Percentiles rank a stretch among this genome's conserved stretches.
Conservation (phyloP, 2,888 invertebrate genomes). For the Lypha dubia region DNA sequence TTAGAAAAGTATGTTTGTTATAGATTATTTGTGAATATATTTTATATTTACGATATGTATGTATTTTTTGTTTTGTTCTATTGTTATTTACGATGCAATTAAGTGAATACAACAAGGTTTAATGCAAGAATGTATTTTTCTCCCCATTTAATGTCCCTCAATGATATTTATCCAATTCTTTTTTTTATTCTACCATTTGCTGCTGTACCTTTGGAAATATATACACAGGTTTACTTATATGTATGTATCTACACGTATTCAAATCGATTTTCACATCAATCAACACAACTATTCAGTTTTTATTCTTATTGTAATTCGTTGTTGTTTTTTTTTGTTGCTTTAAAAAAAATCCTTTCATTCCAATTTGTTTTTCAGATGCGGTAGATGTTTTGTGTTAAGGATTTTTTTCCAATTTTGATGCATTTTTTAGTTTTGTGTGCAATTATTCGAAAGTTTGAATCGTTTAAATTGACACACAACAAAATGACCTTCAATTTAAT, state of each 20-base stretch:
- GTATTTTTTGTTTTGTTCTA: neutral
- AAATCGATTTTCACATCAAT: conserved; percentile 67
- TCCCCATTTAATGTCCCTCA: conserved; percentile 29
- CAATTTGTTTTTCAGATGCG: conserved; percentile 21
- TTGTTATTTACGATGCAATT: conserved; percentile 61
- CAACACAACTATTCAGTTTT: conserved; percentile 62
- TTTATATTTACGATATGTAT: too few species aligned
- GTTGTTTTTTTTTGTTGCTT: too few species aligned
- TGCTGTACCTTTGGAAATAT: neutral
- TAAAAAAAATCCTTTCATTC: conserved; percentile 25
- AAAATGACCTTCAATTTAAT: conserved; percentile 2
- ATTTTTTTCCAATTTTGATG: conserved; percentile 1
- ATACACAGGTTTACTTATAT: neutral
- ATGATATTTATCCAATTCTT: conserved; percentile 35
- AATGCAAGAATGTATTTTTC: conserved; percentile 34
- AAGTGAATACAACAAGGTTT: conserved; percentile 47
- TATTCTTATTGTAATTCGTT: conserved; percentile 32
- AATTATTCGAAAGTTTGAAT: conserved; percentile 14
- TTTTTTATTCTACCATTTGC: too few species aligned
- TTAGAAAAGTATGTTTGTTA: too few species aligned
- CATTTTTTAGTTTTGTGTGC: neutral
- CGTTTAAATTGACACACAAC: neutral
- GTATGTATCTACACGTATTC: conserved; percentile 24
- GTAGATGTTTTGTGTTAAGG: conserved; percentile 38
- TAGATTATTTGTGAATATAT: too few species aligned